Percentiles rank a stretch among this genome's conserved stretches.
Conservation (phyloP, 2,113 vertebrate genomes). For the Motacilla tschutschensis region DNA sequence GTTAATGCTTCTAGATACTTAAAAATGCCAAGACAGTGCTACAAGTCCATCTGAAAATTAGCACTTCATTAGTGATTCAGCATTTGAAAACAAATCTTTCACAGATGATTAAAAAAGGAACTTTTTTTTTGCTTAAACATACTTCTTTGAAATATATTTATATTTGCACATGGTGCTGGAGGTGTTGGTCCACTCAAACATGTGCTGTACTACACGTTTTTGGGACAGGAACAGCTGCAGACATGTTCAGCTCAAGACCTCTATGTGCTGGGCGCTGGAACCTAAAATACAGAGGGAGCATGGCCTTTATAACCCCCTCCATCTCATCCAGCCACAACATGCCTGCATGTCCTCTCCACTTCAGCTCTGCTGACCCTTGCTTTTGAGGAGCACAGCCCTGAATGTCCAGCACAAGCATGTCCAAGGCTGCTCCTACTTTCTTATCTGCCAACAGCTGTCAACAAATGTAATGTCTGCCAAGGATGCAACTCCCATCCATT, state of each 20-base stretch:
- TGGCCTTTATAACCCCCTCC: neutral
- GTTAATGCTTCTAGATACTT: neutral
- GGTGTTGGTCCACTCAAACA: fast-evolving
- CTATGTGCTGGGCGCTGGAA: neutral
- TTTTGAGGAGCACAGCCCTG: neutral
- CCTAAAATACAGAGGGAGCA: neutral
- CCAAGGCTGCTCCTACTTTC: neutral
- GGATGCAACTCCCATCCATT: neutral
- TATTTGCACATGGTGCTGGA: neutral
- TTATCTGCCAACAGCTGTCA: neutral
- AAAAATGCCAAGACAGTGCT: neutral
- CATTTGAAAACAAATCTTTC: neutral
- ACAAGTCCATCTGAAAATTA: neutral
- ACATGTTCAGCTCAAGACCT: neutral
- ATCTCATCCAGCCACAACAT: neutral
- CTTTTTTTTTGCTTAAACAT: neutral
- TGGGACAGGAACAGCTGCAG: neutral
- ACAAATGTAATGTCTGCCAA: neutral
- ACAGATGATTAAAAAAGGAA: neutral
- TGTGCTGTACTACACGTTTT: neutral
- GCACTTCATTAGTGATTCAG: neutral
- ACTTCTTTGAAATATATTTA: neutral
- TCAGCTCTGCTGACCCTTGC: neutral
- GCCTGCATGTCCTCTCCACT: fast-evolving
- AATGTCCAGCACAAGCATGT: neutral